phyloP scores from a whole-genome alignment of 2,797 vertebrate genomes.

The Sebastes itinus region DNA sequence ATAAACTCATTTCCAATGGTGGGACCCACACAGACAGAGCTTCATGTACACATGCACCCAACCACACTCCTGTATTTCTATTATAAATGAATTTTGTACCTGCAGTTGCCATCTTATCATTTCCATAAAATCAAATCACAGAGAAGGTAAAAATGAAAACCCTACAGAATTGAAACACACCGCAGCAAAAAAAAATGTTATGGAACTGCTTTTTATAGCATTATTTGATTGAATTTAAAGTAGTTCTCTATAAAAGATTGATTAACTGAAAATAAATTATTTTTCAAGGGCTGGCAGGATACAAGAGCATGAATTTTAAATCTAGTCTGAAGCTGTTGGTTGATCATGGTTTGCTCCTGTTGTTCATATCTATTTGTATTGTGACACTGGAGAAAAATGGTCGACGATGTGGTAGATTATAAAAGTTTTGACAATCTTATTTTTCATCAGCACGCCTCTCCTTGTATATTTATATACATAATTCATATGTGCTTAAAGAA shows the following conservation, averaged over 20 bases:
- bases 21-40: background rate
- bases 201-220: conserved; percentile 28
- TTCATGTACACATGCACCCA: background rate
- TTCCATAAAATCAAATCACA: conserved; percentile 52
- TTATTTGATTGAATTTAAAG: conserved; percentile 54
- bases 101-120: conserved; percentile 30
- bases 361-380: conserved; percentile 41
- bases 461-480: conserved; percentile 44
- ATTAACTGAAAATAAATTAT: conserved; percentile 49
- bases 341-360: conserved; percentile 12
- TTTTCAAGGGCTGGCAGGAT: conserved; percentile 38
- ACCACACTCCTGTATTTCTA: conserved; percentile 7
- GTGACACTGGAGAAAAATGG: conserved; percentile 52
- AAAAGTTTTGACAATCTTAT: conserved; percentile 39
- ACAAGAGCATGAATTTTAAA: conserved; percentile 34
- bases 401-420: conserved; percentile 52
- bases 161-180: conserved; percentile 17
- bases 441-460: conserved; percentile 29
- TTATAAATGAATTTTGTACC: conserved; percentile 15
- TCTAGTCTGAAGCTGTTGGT: background rate
- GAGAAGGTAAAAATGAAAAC: conserved; percentile 17
- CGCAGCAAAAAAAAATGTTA: conserved; percentile 1
- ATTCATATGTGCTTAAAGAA: conserved; percentile 68
- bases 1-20: conserved; percentile 7
- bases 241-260: conserved; percentile 40